A percentile compares a stretch with the other conserved stretches of the same genome.
phyloP scores from a whole-genome alignment of 2,797 vertebrate genomes.

The Arctocebus calabarensis region DNA sequence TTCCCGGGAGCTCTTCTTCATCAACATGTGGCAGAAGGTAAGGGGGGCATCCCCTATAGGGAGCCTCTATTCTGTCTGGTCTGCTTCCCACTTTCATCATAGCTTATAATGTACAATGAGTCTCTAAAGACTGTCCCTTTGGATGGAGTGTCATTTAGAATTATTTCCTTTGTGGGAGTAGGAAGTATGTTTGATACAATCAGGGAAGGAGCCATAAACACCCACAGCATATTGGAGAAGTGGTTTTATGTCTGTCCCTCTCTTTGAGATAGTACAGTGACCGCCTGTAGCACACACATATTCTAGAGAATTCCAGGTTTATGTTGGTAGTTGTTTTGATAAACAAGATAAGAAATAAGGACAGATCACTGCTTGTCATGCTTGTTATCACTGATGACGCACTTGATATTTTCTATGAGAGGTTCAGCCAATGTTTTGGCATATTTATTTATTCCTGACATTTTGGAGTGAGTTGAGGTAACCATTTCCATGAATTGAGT shows the following conservation, averaged over 20 bases:
- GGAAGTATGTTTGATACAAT: neutral
- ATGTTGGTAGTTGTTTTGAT: neutral
- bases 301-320: neutral
- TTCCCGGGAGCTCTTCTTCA: constrained; percentile 97
- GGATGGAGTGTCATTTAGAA: neutral
- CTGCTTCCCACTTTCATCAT: too few relatives aligned
- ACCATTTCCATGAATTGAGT: neutral
- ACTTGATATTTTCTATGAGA: neutral
- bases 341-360: neutral
- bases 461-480: neutral
- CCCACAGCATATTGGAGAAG: too few relatives aligned
- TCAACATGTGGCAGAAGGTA: constrained; percentile 99
- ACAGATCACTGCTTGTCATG: neutral
- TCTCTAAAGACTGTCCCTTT: neutral
- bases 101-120: neutral
- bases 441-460: neutral
- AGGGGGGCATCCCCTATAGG: constrained; percentile 50
- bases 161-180: neutral
- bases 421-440: neutral
- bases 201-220: neutral
- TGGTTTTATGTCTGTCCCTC: neutral
- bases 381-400: neutral
- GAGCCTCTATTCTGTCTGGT: rapidly evolving
- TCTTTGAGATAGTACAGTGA: neutral
- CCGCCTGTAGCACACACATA: rapidly evolving